Percentiles rank a stretch among this genome's conserved stretches.
Conservation (phyloP, 2,113 vertebrate genomes). For the Notarius lentiginosus region DNA sequence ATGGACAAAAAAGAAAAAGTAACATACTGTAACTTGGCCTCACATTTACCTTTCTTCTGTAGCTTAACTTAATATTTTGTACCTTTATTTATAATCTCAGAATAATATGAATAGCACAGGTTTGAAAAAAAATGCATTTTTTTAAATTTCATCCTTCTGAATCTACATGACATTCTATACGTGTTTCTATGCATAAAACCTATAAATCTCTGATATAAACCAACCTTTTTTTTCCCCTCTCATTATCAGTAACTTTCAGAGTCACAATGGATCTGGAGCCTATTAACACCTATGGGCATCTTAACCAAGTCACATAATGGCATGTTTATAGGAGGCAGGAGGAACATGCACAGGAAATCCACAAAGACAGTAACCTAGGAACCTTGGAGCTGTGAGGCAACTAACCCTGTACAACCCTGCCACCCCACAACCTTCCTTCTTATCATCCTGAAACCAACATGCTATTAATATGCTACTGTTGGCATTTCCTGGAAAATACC, state of each 20-base stretch:
- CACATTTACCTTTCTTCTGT: not conserved
- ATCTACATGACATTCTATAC: not conserved
- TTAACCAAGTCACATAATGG: not conserved
- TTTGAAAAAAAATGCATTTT: not conserved
- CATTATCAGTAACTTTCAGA: not conserved
- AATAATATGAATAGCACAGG: not conserved
- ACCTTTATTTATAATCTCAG: not conserved
- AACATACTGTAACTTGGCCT: slow-evolving; percentile 2
- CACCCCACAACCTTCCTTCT: not conserved
- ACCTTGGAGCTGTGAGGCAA: not conserved
- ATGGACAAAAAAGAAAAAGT: not conserved
- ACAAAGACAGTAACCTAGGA: not conserved
- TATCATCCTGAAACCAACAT: not conserved
- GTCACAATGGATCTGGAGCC: not conserved
- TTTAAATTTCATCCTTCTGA: too few relatives aligned
- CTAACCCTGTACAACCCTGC: not conserved
- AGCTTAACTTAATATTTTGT: not conserved
- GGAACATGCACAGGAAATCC: not conserved
- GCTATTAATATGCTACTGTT: not conserved
- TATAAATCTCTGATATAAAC: not conserved
- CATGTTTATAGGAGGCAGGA: not conserved
- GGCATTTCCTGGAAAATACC: not conserved
- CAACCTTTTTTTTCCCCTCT: not conserved
- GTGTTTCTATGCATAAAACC: not conserved
- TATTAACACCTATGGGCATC: not conserved